These are phyloP conservation scores for Scolopax rusticola DNA, from an alignment of 2,797 vertebrate species.

Conservation along the genomic window DNA sequence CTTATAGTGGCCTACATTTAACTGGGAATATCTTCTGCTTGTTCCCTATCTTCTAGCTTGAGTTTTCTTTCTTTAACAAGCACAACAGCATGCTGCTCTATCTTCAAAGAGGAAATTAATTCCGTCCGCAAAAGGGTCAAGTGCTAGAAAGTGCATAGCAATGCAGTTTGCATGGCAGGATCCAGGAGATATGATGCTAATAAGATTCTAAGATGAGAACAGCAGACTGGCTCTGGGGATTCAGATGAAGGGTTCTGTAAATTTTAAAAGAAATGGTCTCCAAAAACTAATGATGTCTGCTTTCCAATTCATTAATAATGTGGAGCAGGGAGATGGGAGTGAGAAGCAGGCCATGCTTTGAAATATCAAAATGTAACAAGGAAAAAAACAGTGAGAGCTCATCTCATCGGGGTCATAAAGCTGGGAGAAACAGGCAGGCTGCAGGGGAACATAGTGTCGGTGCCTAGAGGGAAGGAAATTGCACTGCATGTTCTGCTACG, in stretches of 20 bases:
- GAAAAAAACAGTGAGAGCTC: slow-evolving; percentile 76
- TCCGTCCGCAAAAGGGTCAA: slow-evolving; percentile 91
- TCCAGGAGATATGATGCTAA: slow-evolving; percentile 91
- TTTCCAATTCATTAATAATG: slow-evolving; percentile 92
- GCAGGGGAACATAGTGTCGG: slow-evolving; percentile 51
- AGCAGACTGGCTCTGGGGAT: slow-evolving; percentile 88
- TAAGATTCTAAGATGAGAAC: slow-evolving; percentile 92
- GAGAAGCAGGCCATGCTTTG: slow-evolving; percentile 81
- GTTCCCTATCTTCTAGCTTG: slow-evolving; percentile 65
- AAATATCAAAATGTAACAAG: slow-evolving; percentile 82
- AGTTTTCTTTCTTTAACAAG: slow-evolving; percentile 81
- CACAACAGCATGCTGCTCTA: slow-evolving; percentile 77
- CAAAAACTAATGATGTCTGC: slow-evolving; percentile 93
- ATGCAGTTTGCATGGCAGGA: slow-evolving; percentile 91
- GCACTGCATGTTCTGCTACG: background rate
- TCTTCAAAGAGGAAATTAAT: slow-evolving; percentile 89
- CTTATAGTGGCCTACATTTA: slow-evolving; percentile 57
- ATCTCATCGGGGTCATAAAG: slow-evolving; percentile 80
- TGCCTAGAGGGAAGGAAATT: slow-evolving; percentile 69
- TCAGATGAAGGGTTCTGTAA: slow-evolving; percentile 90
- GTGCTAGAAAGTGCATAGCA: slow-evolving; percentile 93
- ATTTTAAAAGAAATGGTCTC: slow-evolving; percentile 93
- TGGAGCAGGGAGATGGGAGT: slow-evolving; percentile 82
- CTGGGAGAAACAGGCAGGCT: slow-evolving; percentile 72
- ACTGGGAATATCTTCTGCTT: slow-evolving; percentile 70